Evolutionary conservation across 2,888 invertebrate species (phyloP), one percentile per base, ranked within the genome.

Genomic region (Agrochola litura): DNA sequence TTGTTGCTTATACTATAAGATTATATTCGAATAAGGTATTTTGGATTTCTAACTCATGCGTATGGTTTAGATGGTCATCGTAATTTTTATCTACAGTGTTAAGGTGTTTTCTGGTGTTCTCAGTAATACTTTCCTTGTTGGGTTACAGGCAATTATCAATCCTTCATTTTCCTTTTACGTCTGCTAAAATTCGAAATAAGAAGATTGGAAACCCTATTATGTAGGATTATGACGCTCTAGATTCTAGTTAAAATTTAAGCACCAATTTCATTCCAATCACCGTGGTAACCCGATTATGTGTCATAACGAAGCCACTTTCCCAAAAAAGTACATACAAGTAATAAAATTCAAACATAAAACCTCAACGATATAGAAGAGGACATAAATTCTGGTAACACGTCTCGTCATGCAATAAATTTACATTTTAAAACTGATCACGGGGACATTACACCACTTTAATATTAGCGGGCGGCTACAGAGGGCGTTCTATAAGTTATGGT

Each of bases 401-500:
- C 79, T 78, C 84, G 70, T 82, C 76, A 63, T 54, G 86, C 79
- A 79, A 85, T 88, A 88, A 89, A 89, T 88, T 88, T 88, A 83
- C 86, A 88, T 88, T 88, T 88, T 88, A 86, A 87, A 88, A 88
- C 88, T 89, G 88, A 88, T 88, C 86, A 88, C 73, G 73, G 74
- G 70, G 88, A 88, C 88, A 88, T 89, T 88, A 89, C 85, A 86
- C 74, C 86, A 84, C 79, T 89, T 89, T 89, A 88, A 88, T 88
- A 88, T 88, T 87, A 88, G 83, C 82, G 81, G 67, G 79, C 19
- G 78, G 79, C 76, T 84, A 72, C 68, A 30, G 79, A 77, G 79
- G 75, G 80, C 69, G 86, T 58, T 73, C 66, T 79, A 76, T 88
- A 88, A 88, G 81, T 89, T 84, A 88, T 88, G 83, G 89, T 82